Conservation (phyloP, 2,888 invertebrate genomes). For the Hemaris fuciformis region DNA sequence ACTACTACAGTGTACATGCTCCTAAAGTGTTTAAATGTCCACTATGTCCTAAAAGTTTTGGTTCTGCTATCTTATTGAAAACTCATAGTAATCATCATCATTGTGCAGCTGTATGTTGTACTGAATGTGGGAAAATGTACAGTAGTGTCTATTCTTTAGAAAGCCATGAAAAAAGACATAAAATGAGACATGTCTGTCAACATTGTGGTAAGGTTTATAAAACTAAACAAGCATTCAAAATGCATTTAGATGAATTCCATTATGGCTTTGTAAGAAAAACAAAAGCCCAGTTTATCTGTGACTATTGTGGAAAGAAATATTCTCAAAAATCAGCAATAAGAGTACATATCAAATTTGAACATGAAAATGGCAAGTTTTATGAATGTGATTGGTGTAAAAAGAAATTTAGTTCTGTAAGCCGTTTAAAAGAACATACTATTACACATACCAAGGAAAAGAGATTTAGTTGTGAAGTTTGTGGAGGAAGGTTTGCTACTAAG, state of each 20-base stretch:
- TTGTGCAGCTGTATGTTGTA: slow-evolving; percentile 29
- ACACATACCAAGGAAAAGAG: slow-evolving; percentile 49
- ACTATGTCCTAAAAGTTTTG: slow-evolving; percentile 37
- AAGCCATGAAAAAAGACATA: slow-evolving; percentile 38
- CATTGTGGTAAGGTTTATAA: slow-evolving; percentile 43
- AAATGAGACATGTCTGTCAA: slow-evolving; percentile 29
- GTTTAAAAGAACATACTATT: slow-evolving; percentile 38
- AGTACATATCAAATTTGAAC: slow-evolving; percentile 41
- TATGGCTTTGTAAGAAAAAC: background rate
- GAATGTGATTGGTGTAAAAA: slow-evolving; percentile 45
- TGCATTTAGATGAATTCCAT: slow-evolving; percentile 30
- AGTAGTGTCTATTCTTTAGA: slow-evolving; percentile 30
- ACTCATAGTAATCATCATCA: slow-evolving; percentile 36
- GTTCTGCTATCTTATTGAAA: slow-evolving; percentile 26
- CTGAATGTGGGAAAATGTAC: slow-evolving; percentile 43
- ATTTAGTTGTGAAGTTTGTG: slow-evolving; percentile 40
- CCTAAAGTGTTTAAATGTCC: slow-evolving; percentile 40
- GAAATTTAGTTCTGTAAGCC: slow-evolving; percentile 37
- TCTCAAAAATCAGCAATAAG: slow-evolving; percentile 34
- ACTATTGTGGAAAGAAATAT: slow-evolving; percentile 42
- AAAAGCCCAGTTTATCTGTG: slow-evolving; percentile 33
- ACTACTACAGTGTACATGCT: slow-evolving; percentile 38
- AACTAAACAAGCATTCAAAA: slow-evolving; percentile 31
- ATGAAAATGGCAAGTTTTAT: slow-evolving; percentile 34
- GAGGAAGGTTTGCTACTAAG: slow-evolving; percentile 40